These are phyloP conservation scores for Recurvirostra avosetta DNA, from an alignment of 2,113 vertebrate genomes.

Conservation along the genomic window DNA sequence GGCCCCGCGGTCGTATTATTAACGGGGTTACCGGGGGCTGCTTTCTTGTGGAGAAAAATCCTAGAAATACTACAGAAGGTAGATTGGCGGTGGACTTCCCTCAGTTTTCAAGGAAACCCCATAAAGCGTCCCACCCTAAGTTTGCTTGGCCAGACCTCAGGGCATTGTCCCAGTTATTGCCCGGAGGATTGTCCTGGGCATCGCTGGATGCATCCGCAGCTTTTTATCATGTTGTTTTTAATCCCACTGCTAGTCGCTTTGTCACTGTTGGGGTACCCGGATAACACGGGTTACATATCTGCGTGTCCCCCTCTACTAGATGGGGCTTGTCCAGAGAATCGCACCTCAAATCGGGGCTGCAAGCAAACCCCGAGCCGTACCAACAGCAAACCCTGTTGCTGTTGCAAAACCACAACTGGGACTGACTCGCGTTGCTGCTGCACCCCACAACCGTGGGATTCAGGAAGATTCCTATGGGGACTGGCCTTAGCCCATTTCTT, in stretches of 20 bases:
- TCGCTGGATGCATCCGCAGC: rapidly evolving
- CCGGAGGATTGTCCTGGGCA: neutral
- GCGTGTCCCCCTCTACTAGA: too few species aligned
- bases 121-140: neutral
- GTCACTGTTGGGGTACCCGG: neutral
- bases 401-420: neutral
- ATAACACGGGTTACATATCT: neutral
- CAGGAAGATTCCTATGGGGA: neutral
- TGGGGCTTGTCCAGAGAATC: neutral
- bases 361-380: neutral
- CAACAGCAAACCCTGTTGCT: neutral
- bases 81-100: rapidly evolving
- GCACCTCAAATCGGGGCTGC: neutral
- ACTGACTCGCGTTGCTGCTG: rapidly evolving
- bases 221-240: neutral
- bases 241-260: rapidly evolving
- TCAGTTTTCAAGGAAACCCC: neutral
- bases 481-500: neutral
- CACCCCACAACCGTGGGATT: too few species aligned
- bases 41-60: neutral
- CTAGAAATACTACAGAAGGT: neutral
- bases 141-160: neutral
- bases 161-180: neutral
- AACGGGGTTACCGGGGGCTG: neutral
- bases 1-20: neutral